phyloP scores from a whole-genome alignment of 2,113 vertebrate species.

The Megaleporinus macrocephalus region DNA sequence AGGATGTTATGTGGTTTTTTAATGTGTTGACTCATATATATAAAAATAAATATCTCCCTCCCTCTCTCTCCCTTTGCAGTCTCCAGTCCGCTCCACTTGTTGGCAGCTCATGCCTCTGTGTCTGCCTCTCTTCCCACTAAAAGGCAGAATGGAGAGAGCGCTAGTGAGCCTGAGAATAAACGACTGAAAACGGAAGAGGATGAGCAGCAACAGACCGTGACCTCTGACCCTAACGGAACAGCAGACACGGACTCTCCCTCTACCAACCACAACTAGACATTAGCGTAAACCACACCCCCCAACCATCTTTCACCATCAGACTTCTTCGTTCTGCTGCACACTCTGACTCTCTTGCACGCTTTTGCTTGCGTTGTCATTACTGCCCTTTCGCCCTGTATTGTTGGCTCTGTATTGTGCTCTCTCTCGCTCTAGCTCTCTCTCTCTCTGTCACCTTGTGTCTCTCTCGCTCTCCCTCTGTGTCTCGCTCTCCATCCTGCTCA shows the following conservation, averaged over 20 bases:
- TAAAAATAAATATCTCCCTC: too few species aligned
- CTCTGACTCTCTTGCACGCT: not conserved
- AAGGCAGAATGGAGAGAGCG: slow-evolving; percentile 83
- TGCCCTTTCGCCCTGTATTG: too few species aligned
- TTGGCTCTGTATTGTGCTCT: not conserved
- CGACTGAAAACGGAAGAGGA: slow-evolving; percentile 82
- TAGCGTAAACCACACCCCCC: not conserved
- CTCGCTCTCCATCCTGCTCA: slow-evolving; percentile 54
- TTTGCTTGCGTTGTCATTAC: slow-evolving; percentile 55
- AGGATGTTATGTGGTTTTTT: too few species aligned
- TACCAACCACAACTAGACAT: slow-evolving; percentile 78
- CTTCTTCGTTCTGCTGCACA: slow-evolving; percentile 18
- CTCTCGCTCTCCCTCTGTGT: slow-evolving; percentile 33
- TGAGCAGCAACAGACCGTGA: slow-evolving; percentile 67
- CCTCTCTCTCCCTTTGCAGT: slow-evolving; percentile 64
- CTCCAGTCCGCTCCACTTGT: slow-evolving; percentile 91
- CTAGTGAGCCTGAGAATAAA: slow-evolving; percentile 81
- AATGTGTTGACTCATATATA: too few species aligned
- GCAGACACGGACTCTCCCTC: slow-evolving; percentile 79
- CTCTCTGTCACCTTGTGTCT: slow-evolving; percentile 26
- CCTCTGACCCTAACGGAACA: slow-evolving; percentile 68
- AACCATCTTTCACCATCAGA: slow-evolving; percentile 55
- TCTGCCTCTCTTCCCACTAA: slow-evolving; percentile 94
- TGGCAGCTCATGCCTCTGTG: slow-evolving; percentile 89
- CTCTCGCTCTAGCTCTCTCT: slow-evolving; percentile 27